A percentile compares a stretch with the other conserved stretches of the same genome.
phyloP scores from a whole-genome alignment of 2,797 vertebrate species.

The Hemibagrus guttatus region DNA sequence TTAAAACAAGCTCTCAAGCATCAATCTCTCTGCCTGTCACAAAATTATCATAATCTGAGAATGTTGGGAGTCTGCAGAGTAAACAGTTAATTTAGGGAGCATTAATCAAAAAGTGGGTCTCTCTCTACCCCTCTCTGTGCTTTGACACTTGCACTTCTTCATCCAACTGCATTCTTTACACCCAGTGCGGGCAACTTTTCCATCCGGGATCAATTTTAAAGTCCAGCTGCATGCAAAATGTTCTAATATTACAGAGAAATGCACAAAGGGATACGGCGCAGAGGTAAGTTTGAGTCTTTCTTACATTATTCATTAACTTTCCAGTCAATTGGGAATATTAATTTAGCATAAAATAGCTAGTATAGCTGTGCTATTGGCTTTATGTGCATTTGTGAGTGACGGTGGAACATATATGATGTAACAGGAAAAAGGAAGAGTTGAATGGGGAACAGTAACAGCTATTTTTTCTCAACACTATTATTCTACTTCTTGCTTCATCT shows the following conservation, averaged over 20 bases:
- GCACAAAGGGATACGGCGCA: neutral
- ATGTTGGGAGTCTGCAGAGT: conserved; percentile 87
- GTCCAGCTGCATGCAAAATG: conserved; percentile 24
- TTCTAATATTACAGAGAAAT: neutral
- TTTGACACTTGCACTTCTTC: conserved; percentile 67
- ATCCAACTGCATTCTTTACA: conserved; percentile 45
- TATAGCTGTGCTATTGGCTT: neutral
- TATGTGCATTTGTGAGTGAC: neutral
- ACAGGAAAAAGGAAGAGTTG: neutral
- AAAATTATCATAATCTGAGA: conserved; percentile 88
- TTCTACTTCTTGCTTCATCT: neutral
- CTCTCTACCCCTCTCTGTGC: conserved; percentile 79
- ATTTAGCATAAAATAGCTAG: conserved; percentile 17
- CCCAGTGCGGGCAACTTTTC: conserved; percentile 49
- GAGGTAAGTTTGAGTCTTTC: neutral
- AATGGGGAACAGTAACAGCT: neutral
- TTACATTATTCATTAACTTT: conserved; percentile 21
- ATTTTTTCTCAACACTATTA: neutral
- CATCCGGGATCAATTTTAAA: conserved; percentile 15
- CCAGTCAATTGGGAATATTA: neutral
- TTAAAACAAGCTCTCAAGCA: conserved; percentile 79
- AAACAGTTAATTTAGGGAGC: conserved; percentile 84
- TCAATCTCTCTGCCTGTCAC: conserved; percentile 83
- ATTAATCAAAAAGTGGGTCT: conserved; percentile 85
- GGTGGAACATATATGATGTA: neutral